Conservation (phyloP, 1,140 invertebrate species). For the Drosophila asahinai region DNA sequence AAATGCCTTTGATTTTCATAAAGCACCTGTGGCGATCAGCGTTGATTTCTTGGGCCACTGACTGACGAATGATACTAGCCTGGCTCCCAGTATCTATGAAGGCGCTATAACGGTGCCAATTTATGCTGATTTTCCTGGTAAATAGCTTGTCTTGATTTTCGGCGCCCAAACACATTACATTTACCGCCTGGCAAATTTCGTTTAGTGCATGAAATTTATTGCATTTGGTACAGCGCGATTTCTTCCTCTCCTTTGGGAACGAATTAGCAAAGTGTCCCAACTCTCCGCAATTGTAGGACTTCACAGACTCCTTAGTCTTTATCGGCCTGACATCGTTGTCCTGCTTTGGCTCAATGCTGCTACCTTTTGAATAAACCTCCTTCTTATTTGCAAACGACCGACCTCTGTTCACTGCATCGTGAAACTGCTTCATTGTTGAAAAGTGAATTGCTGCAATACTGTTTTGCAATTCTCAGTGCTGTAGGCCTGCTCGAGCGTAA, state of each 20-base stretch:
- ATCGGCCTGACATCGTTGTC: not conserved
- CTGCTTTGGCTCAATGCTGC: not conserved
- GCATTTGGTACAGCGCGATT: not conserved
- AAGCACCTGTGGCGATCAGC: too few relatives aligned
- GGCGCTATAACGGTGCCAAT: too few relatives aligned
- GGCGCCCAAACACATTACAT: not conserved
- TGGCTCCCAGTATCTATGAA: too few relatives aligned
- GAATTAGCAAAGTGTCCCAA: not conserved
- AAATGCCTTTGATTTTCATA: not conserved
- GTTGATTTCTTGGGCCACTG: too few relatives aligned
- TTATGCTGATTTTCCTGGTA: not conserved
- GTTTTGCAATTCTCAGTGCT: slow-evolving; percentile 5
- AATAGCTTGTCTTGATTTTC: slow-evolving; percentile 1
- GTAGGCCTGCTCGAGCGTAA: not conserved
- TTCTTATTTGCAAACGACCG: not conserved
- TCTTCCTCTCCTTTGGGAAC: not conserved
- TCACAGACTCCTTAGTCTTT: not conserved
- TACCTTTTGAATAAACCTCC: not conserved
- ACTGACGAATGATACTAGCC: too few relatives aligned
- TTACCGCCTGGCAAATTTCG: not conserved
- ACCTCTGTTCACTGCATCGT: not conserved
- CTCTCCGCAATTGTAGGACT: not conserved
- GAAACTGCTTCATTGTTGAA: not conserved
- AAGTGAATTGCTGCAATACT: not conserved
- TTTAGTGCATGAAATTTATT: not conserved